phyloP scores from a whole-genome alignment of 2,888 invertebrate species.

The Eupithecia subfuscata region DNA sequence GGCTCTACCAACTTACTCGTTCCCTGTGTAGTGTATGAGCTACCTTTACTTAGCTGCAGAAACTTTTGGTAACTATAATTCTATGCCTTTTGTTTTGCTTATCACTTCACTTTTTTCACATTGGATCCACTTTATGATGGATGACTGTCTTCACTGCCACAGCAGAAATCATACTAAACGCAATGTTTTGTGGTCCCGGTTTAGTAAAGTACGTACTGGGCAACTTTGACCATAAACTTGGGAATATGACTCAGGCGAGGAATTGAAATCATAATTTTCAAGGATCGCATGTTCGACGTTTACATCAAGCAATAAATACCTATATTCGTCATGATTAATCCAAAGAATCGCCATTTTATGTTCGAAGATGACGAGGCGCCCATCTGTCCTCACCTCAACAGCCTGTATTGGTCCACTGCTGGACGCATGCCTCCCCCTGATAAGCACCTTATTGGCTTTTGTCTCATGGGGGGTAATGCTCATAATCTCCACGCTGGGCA shows the following conservation, averaged over 20 bases:
- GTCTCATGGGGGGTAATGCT: too few species aligned
- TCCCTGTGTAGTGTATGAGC: neutral
- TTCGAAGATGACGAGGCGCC: too few species aligned
- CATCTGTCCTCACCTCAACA: too few species aligned
- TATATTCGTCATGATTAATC: neutral
- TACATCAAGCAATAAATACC: neutral
- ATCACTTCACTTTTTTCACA: slow-evolving; percentile 2
- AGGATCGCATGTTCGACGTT: neutral
- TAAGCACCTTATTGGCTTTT: too few species aligned
- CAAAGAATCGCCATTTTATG: too few species aligned
- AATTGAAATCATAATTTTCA: neutral
- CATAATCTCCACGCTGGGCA: too few species aligned
- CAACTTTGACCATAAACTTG: neutral
- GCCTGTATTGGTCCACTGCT: too few species aligned
- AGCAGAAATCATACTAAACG: neutral
- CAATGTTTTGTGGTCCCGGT: neutral
- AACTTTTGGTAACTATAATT: neutral
- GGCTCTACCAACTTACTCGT: too few species aligned
- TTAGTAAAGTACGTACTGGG: neutral
- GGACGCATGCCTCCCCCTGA: too few species aligned
- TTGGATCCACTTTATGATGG: neutral
- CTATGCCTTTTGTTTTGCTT: neutral
- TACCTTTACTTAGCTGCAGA: neutral
- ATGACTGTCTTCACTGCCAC: neutral
- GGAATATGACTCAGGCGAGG: neutral